These are phyloP conservation scores for Orbicella faveolata DNA, from an alignment of 64 coral and sea anemone species.

Conservation along the genomic window DNA sequence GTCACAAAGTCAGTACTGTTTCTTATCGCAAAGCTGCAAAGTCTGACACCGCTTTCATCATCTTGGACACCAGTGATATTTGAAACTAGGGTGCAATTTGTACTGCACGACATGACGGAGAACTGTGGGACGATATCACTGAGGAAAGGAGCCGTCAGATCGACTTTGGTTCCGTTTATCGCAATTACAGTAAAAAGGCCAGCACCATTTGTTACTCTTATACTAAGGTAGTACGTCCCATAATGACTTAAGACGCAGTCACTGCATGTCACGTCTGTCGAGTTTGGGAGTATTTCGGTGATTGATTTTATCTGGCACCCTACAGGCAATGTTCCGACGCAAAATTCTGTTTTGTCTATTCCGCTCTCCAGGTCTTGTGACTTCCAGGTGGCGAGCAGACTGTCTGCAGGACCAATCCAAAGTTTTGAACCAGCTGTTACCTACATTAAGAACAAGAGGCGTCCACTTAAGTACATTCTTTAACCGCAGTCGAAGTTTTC, in stretches of 20 bases:
- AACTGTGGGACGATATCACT: slow-evolving; percentile 11
- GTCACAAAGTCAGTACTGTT: slow-evolving; percentile 32
- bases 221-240: slow-evolving; percentile 56
- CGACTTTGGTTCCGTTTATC: slow-evolving; percentile 37
- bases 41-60: slow-evolving; percentile 70
- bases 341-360: slow-evolving; percentile 69
- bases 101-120: slow-evolving; percentile 43
- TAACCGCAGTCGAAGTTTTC: no score
- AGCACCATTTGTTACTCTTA: slow-evolving; percentile 72
- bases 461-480: no score
- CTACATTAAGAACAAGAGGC: neutral
- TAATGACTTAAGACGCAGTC: slow-evolving; percentile 52
- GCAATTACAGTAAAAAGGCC: slow-evolving; percentile 61
- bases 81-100: slow-evolving; percentile 41
- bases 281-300: slow-evolving; percentile 25
- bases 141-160: slow-evolving; percentile 55
- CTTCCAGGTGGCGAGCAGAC: slow-evolving; percentile 47
- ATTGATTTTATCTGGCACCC: slow-evolving; percentile 77
- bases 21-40: slow-evolving; percentile 44
- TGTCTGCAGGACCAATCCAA: slow-evolving; percentile 57
- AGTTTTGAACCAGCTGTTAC: neutral
- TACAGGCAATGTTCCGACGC: slow-evolving; percentile 54
- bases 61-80: slow-evolving; percentile 63
- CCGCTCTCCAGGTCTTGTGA: slow-evolving; percentile 64
- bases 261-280: slow-evolving; percentile 49